These are phyloP conservation scores for Perognathus longimembris DNA, from an alignment of 2,113 vertebrate species.

Conservation along the genomic window DNA sequence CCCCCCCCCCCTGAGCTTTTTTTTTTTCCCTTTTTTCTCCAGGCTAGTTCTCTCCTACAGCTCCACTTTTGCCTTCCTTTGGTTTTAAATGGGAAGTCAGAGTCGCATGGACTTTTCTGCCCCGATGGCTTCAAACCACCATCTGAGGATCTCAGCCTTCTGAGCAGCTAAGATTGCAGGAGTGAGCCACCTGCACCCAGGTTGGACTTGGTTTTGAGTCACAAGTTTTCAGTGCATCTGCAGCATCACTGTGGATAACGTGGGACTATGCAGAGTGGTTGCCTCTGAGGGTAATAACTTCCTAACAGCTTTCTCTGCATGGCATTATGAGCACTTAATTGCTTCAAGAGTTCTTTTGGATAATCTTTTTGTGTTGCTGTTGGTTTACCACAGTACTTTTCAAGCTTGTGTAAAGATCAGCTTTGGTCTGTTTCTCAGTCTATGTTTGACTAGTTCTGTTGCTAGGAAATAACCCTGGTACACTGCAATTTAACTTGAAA, in stretches of 20 bases:
- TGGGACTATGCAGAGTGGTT: not conserved
- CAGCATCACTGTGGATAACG: not conserved
- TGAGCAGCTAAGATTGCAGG: too few species aligned
- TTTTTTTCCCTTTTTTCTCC: too few species aligned
- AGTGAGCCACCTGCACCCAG: too few species aligned
- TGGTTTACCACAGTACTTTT: slow-evolving; percentile 10
- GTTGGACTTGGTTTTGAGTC: not conserved
- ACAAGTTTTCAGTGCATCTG: not conserved
- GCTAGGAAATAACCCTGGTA: not conserved
- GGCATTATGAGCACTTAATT: not conserved
- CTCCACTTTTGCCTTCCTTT: too few species aligned
- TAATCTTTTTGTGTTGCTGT: not conserved
- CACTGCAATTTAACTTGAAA: not conserved
- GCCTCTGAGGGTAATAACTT: not conserved
- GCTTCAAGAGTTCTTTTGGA: not conserved
- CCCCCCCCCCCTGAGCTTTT: too few species aligned
- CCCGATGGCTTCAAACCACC: too few species aligned
- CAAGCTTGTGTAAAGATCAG: not conserved
- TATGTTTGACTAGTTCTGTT: not conserved
- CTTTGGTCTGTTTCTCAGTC: not conserved
- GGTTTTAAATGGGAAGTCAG: too few species aligned
- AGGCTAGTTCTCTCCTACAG: too few species aligned
- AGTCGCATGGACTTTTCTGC: too few species aligned
- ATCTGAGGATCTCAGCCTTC: too few species aligned
- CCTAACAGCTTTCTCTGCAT: not conserved